Conservation (phyloP, 2,113 vertebrate species). For the Ameiurus melas region DNA sequence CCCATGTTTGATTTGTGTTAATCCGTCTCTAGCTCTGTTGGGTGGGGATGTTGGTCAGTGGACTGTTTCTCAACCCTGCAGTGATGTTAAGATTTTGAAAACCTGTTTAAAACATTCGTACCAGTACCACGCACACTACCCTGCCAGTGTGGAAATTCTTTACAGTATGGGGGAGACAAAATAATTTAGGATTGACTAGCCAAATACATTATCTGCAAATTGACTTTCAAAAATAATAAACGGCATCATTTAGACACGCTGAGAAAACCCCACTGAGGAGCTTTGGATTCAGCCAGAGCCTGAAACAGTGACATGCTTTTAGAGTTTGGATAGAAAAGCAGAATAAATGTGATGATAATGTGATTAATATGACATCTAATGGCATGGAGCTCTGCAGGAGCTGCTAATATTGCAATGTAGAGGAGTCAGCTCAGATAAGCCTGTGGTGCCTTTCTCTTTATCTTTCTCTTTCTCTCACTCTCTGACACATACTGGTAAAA, state of each 20-base stretch:
- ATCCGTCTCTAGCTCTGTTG: background rate
- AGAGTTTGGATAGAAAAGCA: conserved; percentile 19
- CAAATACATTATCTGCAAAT: conserved; percentile 16
- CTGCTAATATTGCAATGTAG: conserved; percentile 12
- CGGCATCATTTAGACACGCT: conserved; percentile 4
- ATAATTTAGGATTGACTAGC: background rate
- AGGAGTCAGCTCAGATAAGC: background rate
- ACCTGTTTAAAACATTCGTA: background rate
- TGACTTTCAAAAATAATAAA: conserved; percentile 12
- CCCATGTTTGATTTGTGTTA: background rate
- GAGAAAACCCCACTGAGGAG: conserved; percentile 6
- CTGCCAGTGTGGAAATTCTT: background rate
- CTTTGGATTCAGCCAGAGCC: background rate
- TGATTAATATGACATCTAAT: conserved; percentile 35
- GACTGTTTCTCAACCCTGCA: background rate
- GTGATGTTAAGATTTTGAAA: background rate
- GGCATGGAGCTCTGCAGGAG: conserved; percentile 19
- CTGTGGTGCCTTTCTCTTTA: background rate
- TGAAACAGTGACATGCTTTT: conserved; percentile 28
- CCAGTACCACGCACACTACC: background rate
- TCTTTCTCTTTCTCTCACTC: background rate
- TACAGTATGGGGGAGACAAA: background rate
- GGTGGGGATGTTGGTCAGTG: background rate
- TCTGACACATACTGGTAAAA: background rate
- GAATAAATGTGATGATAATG: conserved; percentile 30